Evolutionary conservation across 2,797 vertebrate genomes (phyloP).

Genomic region (Morelia viridis): DNA sequence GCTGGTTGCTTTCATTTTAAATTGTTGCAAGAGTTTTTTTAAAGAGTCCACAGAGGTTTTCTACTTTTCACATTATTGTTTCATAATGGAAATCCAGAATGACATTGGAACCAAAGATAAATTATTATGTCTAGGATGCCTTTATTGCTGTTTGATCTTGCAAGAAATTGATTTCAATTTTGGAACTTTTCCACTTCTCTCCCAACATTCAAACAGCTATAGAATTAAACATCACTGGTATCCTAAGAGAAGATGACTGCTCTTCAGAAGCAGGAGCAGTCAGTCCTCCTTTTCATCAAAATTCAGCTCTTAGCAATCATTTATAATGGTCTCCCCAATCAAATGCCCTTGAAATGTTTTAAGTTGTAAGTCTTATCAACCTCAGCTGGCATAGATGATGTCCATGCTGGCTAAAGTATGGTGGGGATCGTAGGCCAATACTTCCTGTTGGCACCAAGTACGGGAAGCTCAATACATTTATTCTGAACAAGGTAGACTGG

Average conservation of each 20-base stretch:
- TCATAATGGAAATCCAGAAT: slow-evolving; percentile 28
- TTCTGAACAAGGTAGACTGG: background rate
- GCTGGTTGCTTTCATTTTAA: slow-evolving; percentile 1
- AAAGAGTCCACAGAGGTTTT: slow-evolving; percentile 17
- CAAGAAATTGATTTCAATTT: slow-evolving; percentile 27
- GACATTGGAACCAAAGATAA: background rate
- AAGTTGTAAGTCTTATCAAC: background rate
- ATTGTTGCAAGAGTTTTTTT: slow-evolving; percentile 24
- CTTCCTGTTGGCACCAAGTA: background rate
- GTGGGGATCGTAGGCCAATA: background rate
- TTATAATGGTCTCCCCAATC: background rate
- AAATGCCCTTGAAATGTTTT: background rate
- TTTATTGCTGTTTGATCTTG: slow-evolving; percentile 24
- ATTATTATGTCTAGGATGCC: slow-evolving; percentile 31
- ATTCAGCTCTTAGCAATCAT: slow-evolving; percentile 25
- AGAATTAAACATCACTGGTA: background rate
- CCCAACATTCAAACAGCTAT: background rate
- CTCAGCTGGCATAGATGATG: background rate
- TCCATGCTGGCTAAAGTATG: background rate
- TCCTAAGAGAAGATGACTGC: slow-evolving; percentile 6
- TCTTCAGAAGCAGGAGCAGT: slow-evolving; percentile 42
- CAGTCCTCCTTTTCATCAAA: slow-evolving; percentile 19
- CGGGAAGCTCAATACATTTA: background rate
- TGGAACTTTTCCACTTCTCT: background rate
- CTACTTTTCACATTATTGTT: background rate